Conservation (phyloP, 1,140 invertebrate genomes). For the Agrypnia vestita region DNA sequence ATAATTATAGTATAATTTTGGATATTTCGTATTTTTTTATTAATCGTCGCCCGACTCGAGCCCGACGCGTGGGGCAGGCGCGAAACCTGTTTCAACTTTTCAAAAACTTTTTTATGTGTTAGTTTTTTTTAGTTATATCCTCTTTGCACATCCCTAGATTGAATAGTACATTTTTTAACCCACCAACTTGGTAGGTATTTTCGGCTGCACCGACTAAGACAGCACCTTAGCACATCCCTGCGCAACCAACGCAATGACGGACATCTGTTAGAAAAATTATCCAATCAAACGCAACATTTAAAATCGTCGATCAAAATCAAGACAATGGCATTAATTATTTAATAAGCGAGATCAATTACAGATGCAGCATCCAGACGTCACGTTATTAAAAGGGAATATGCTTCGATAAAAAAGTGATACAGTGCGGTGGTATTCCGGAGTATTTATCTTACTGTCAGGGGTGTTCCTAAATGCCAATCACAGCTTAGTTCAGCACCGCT, state of each 20-base stretch:
- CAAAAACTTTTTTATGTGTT: too few species aligned
- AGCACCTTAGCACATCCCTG: too few species aligned
- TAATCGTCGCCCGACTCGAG: too few species aligned
- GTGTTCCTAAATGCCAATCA: slow-evolving; percentile 60
- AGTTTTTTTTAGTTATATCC: too few species aligned
- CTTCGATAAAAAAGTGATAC: slow-evolving; percentile 3
- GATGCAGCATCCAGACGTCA: slow-evolving; percentile 29
- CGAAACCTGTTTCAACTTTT: too few species aligned
- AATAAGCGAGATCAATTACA: slow-evolving; percentile 37
- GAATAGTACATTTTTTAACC: too few species aligned
- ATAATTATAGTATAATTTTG: too few species aligned
- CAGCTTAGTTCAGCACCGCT: slow-evolving; percentile 59
- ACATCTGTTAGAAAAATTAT: slow-evolving; percentile 4
- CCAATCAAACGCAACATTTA: slow-evolving; percentile 8
- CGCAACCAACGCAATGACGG: neutral
- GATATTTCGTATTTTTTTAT: too few species aligned
- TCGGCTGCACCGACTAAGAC: too few species aligned
- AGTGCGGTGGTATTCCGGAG: slow-evolving; percentile 46
- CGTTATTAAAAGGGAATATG: slow-evolving; percentile 17
- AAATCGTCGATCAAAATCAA: slow-evolving; percentile 18
- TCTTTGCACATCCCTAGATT: too few species aligned
- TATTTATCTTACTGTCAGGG: slow-evolving; percentile 60
- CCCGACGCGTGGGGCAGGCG: too few species aligned
- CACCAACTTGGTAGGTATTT: too few species aligned
- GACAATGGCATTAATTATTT: slow-evolving; percentile 26